A percentile compares a stretch with the other conserved stretches of the same genome.
phyloP scores from a whole-genome alignment of 2,113 vertebrate species.

The Platysternon megacephalum region DNA sequence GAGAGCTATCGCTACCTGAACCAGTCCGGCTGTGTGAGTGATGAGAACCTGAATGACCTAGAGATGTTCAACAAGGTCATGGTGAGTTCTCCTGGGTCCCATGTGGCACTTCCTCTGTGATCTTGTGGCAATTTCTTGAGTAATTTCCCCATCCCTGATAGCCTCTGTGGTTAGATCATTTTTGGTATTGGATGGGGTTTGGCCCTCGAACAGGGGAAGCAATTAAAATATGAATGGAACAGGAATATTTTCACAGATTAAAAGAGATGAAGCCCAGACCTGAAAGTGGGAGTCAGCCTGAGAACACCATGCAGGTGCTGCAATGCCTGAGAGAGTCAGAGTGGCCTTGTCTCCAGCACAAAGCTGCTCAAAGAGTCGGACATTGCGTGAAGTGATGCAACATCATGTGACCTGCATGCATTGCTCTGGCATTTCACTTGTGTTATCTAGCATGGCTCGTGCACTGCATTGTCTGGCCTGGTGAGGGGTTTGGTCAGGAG shows the following conservation, averaged over 20 bases:
- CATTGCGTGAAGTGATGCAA: too few species aligned
- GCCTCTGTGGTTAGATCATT: background rate
- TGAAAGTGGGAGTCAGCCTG: background rate
- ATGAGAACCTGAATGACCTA: slow-evolving; percentile 85
- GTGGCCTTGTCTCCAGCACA: background rate
- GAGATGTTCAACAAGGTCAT: slow-evolving; percentile 90
- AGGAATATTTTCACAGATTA: background rate
- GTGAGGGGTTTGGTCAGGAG: background rate
- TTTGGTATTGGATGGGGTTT: background rate
- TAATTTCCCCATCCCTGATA: background rate
- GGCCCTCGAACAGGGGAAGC: background rate
- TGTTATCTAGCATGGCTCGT: background rate
- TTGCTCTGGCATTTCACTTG: too few species aligned
- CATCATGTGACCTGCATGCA: background rate
- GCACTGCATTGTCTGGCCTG: background rate
- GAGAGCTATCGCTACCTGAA: slow-evolving; percentile 87
- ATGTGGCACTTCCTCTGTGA: background rate
- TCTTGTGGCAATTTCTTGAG: background rate
- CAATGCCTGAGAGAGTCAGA: background rate
- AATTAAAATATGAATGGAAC: background rate
- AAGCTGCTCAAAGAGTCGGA: background rate
- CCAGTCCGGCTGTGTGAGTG: slow-evolving; percentile 87
- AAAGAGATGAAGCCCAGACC: background rate
- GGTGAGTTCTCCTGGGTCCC: slow-evolving; percentile 78
- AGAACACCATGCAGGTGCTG: background rate